These are phyloP conservation scores for Lordiphosa clarofinis DNA, from an alignment of 1,140 invertebrate genomes.

Conservation along the genomic window DNA sequence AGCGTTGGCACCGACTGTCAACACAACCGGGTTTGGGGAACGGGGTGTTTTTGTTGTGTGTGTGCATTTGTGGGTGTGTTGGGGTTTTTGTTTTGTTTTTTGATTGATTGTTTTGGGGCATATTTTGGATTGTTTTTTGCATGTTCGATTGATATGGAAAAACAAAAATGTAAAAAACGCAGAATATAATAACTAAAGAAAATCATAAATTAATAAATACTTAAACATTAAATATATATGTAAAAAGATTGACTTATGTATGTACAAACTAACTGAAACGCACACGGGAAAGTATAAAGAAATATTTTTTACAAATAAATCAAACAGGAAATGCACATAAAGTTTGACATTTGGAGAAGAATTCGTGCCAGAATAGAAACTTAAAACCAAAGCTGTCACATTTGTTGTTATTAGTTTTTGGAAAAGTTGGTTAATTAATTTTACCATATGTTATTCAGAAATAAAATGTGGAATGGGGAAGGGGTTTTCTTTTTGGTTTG, in stretches of 20 bases:
- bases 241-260: conserved; percentile 19
- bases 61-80: conserved; percentile 22
- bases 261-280: conserved; percentile 8
- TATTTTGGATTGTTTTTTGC: conserved; percentile 24
- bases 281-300: conserved; percentile 6
- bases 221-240: conserved; percentile 38
- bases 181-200: conserved; percentile 56
- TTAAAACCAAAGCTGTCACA: conserved; percentile 45
- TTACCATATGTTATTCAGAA: conserved; percentile 57
- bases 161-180: conserved; percentile 65
- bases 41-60: conserved; percentile 18
- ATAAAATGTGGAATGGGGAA: conserved; percentile 13
- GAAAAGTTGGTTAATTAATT: conserved; percentile 36
- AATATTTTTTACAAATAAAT: conserved; percentile 5
- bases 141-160: conserved; percentile 53
- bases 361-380: conserved; percentile 22
- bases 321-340: conserved; percentile 13
- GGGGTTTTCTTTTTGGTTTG: conserved; percentile 2
- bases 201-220: conserved; percentile 24
- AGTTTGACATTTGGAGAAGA: not conserved
- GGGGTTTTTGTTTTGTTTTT: conserved; percentile 28
- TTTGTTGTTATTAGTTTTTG: conserved; percentile 60
- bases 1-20: conserved; percentile 77
- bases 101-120: conserved; percentile 29
- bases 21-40: conserved; percentile 55